Evolutionary conservation across 2,888 invertebrate species (phyloP).

Genomic region (Therioaphis trifolii): DNA sequence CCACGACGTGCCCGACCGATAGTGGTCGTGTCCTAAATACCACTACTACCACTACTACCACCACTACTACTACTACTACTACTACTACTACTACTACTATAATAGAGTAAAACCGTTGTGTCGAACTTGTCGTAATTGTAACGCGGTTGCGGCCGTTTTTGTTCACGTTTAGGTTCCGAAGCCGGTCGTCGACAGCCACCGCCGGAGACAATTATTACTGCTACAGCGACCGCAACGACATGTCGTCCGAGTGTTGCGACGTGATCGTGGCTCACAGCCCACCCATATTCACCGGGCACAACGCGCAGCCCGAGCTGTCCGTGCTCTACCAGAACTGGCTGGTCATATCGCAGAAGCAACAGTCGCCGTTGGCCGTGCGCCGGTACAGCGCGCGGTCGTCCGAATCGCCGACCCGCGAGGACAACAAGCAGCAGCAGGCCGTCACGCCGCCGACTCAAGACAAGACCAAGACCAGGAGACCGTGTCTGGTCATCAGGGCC

Average conservation of each 20-base stretch:
- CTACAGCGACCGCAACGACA: too few relatives aligned
- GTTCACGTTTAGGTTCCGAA: conserved; percentile 22
- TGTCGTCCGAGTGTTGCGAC: conserved; percentile 64
- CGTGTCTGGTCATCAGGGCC: conserved; percentile 71
- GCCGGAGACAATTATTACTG: not conserved
- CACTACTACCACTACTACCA: too few relatives aligned
- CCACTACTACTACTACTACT: too few relatives aligned
- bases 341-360: conserved; percentile 45
- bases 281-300: conserved; percentile 78
- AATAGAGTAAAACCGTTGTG: too few relatives aligned
- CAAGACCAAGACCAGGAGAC: conserved; percentile 70
- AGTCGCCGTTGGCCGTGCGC: conserved; percentile 65
- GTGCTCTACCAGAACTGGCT: conserved; percentile 67
- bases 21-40: too few relatives aligned
- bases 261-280: conserved; percentile 72
- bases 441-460: conserved; percentile 65
- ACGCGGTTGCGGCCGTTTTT: conserved; percentile 40
- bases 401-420: conserved; percentile 69
- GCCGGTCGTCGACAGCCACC: not conserved
- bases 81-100: too few relatives aligned
- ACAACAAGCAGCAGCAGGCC: conserved; percentile 29
- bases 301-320: conserved; percentile 70
- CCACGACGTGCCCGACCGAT: too few relatives aligned
- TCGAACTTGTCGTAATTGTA: not conserved
- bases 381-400: conserved; percentile 42